A percentile compares a stretch with the other conserved stretches of the same genome.
phyloP scores from a whole-genome alignment of 2,797 vertebrate species.

The Parauchenoglanis ngamensis region DNA sequence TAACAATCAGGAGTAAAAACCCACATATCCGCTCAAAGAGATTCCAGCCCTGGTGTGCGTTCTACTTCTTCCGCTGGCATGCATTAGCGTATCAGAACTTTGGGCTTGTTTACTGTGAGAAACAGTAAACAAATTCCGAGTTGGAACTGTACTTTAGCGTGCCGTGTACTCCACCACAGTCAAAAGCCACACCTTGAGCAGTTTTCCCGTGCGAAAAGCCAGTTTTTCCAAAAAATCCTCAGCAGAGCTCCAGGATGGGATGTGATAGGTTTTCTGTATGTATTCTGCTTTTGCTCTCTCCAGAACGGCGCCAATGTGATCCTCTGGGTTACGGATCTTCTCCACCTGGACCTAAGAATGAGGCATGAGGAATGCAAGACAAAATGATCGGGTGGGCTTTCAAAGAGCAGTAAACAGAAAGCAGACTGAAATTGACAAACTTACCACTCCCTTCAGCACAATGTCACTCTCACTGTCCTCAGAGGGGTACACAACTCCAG shows the following conservation, averaged over 20 bases:
- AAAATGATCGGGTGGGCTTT: not conserved
- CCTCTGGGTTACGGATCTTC: conserved; percentile 93
- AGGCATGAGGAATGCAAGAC: not conserved
- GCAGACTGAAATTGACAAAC: conserved; percentile 48
- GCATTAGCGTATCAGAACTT: not conserved
- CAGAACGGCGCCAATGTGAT: conserved; percentile 89
- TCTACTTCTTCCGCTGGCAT: conserved; percentile 11
- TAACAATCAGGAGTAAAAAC: conserved; percentile 39
- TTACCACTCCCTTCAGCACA: conserved; percentile 95
- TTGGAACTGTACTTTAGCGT: conserved; percentile 36
- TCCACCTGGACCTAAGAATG: conserved; percentile 92
- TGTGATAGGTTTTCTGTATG: conserved; percentile 92
- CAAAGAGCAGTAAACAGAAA: not conserved
- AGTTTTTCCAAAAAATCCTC: conserved; percentile 96
- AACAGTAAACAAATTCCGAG: conserved; percentile 35
- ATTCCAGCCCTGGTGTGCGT: conserved; percentile 22
- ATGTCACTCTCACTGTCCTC: conserved; percentile 94
- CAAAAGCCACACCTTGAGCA: conserved; percentile 83
- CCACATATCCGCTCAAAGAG: conserved; percentile 31
- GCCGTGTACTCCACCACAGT: conserved; percentile 38
- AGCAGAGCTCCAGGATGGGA: conserved; percentile 85
- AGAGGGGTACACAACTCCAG: conserved; percentile 96
- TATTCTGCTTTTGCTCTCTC: conserved; percentile 95
- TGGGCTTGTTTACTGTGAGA: conserved; percentile 28
- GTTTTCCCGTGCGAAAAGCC: conserved; percentile 88